Base-by-base conservation (phyloP, 2,888 invertebrate species). In the Lasius fuliginosus region DNA sequence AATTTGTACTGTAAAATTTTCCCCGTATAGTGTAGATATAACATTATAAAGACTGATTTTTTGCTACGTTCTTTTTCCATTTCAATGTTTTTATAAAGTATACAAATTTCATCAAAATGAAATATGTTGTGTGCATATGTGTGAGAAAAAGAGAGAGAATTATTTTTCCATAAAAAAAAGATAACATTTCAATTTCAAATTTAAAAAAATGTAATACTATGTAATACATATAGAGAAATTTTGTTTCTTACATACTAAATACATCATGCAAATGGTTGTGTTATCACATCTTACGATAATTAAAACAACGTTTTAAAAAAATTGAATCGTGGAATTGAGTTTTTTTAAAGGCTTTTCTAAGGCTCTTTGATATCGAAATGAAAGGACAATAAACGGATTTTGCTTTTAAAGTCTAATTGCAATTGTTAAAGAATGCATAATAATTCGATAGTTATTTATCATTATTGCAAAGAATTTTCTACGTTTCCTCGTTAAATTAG, bases 1-100 rank as follows among this genome's bases (percentile, higher is more conserved):
- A 53, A 53, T 53, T n/a, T 53, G 18, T n/a, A 18, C 6, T n/a
- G 8, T n/a, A n/a, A 8, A 53, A 53, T 53, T 53, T 53, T 53
- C 6, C n/a, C 8, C 49, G 8, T n/a, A 6, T n/a, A 53, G 8
- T 53, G 15, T 8, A 53, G 8, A 23, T 23, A 15, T 46, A 30
- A 23, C 33, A 33, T 69, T 18, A 6, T 53, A 33, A 42, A n/a
- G 30, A 18, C 49, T 46, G 11, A n/a, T 69, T 49, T 69, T 49
- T 30, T 33, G 30, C 30, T 12, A 33, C 53, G 9, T 71, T 53
- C n/a, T 23, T 33, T 71, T 69, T 71, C 23, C 33, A 23, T 9
- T 71, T 68, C 15, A 12, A 71, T 36, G 36, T 58, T 27, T 73
- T 56, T 58, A 18, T 11, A 73, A 36, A 18, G 18, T 23, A 56